phyloP scores from a whole-genome alignment of 2,113 vertebrate species.

The Malurus elegans region DNA sequence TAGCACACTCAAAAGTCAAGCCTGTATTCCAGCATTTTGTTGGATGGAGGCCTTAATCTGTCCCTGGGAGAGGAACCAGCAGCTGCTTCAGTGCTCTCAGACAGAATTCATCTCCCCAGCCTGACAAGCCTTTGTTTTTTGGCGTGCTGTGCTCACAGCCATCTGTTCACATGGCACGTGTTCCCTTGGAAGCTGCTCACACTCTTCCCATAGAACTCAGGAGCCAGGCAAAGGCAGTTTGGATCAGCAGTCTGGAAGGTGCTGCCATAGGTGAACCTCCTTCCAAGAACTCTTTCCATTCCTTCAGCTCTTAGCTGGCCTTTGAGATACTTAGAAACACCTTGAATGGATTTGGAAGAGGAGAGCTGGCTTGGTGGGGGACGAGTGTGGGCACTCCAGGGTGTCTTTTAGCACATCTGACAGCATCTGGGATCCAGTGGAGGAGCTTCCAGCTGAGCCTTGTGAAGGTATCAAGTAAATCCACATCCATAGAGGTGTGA shows the following conservation, averaged over 20 bases:
- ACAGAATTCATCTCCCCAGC: constrained; percentile 19
- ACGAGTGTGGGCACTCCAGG: not conserved
- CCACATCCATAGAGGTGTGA: not conserved
- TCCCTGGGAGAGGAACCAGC: not conserved
- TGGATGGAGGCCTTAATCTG: constrained; percentile 4
- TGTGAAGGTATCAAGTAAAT: not conserved
- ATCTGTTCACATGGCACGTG: constrained; percentile 29
- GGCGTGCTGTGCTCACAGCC: constrained; percentile 13
- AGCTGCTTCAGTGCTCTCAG: constrained; percentile 28
- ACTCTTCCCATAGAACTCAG: not conserved
- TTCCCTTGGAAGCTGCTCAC: not conserved
- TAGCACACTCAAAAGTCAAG: not conserved
- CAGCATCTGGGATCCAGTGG: not conserved
- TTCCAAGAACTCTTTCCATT: not conserved
- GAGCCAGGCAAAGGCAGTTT: not conserved
- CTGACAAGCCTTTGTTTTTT: not conserved
- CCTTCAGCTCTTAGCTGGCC: not conserved
- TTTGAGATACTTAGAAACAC: not conserved
- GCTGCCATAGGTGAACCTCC: not conserved
- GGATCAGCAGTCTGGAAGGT: not conserved
- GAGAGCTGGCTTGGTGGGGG: not conserved
- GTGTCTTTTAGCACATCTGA: rapidly evolving
- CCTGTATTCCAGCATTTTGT: not conserved
- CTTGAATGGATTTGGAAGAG: not conserved
- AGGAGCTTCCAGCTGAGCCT: not conserved